Evolutionary conservation across 2,113 vertebrate species (phyloP).

Genomic region (Elephas maximus): DNA sequence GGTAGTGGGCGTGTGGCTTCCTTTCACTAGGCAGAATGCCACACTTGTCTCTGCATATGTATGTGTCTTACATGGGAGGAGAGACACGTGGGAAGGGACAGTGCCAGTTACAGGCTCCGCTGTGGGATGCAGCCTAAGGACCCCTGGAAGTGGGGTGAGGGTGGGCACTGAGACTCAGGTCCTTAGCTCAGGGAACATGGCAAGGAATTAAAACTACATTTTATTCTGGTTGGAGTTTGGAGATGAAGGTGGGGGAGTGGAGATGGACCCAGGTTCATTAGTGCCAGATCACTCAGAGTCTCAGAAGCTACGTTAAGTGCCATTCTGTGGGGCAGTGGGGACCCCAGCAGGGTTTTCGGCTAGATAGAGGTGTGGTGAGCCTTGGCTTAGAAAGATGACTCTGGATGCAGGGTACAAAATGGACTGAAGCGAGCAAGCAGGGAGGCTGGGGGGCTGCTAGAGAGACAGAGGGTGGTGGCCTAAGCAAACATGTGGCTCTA

Average conservation of each 20-base stretch:
- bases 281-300: not conserved
- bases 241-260: not conserved
- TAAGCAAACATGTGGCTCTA: not conserved
- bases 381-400: not conserved
- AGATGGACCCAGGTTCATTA: not conserved
- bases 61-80: not conserved
- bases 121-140: not conserved
- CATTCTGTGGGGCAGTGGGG: not conserved
- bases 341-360: not conserved
- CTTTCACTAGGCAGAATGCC: rapidly evolving
- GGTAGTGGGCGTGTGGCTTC: rapidly evolving
- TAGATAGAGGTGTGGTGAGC: not conserved
- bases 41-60: rapidly evolving
- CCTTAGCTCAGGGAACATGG: not conserved
- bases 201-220: not conserved
- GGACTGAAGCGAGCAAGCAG: not conserved
- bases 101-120: rapidly evolving
- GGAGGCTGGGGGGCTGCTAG: not conserved
- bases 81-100: not conserved
- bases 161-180: not conserved
- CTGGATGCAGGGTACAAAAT: not conserved
- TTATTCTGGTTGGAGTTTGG: not conserved
- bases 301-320: rapidly evolving
- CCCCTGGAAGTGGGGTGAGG: rapidly evolving
- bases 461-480: not conserved